Evolutionary conservation across 2,113 vertebrate genomes (phyloP), one percentile per base, ranked within the genome.

Genomic region (Todiramphus saurophagus): DNA sequence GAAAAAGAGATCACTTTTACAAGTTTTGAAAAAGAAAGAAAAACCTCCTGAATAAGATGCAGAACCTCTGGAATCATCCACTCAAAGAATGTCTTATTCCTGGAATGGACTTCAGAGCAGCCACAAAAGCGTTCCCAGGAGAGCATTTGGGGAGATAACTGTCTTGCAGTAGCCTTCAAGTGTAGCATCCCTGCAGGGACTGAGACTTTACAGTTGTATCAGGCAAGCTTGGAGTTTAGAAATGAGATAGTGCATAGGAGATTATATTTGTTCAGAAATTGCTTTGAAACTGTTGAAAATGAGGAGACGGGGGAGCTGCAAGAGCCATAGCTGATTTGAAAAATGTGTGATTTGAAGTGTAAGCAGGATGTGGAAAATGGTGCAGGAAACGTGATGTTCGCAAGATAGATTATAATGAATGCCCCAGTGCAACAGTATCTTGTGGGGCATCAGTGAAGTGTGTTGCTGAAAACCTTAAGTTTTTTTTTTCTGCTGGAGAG

Each of bases 301-400:
- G 8, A 9, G 31, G 41, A 41, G 41, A 13, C 28, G 39, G 46
- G 24, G 24, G 50, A 48, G 30, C 79, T 92, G 44, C 59, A 77
- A 51, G 70, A 89, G 62, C 64, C 69, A 31, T 31, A 74, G 31
- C 60, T 75, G 56, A 30, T 88, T 56, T 70, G 69, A 68, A 90
- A 70, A 43, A 55, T n/a, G 37, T 51, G 2, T 50, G 25, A 27
- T 90, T 84, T 77, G 53, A 66, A 31, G 17, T 41, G 28, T 55
- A 59, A 74, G 91, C 91, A 94, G 86, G 83, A 97, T 87, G 94
- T 89, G 83, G 80, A 92, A 94, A 59, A 92, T 16, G 64, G 33
- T 56, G 60, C 83, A 87, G 94, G 89, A 94, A 94, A 75, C 14
- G 56, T 89, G 64, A 51, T 28, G 1, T 48, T 78, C 60, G 48